A percentile compares a stretch with the other conserved stretches of the same genome.
Evolutionary conservation across 2,888 invertebrate species (phyloP).

Genomic region (Rotaria magnacalcarata): DNA sequence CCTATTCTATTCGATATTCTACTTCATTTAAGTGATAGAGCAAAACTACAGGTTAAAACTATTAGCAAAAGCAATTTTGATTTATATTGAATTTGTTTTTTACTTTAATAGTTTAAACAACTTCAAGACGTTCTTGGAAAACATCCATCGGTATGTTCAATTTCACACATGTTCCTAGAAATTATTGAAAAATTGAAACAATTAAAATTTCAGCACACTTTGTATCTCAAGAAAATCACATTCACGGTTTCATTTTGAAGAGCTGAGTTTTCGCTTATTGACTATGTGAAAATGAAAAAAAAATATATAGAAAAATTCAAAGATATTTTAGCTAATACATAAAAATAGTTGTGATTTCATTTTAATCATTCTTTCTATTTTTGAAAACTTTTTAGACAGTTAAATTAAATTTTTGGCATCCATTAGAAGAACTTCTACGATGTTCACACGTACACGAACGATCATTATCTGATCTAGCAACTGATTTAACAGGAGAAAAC

Average conservation of each 20-base stretch:
- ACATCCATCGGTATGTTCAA: neutral
- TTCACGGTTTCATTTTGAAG: too few relatives aligned
- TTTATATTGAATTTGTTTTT: neutral
- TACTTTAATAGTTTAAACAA: neutral
- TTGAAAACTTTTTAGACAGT: neutral
- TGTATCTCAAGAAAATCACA: too few relatives aligned
- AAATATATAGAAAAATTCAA: too few relatives aligned
- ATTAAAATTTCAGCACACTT: too few relatives aligned
- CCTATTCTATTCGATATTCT: neutral
- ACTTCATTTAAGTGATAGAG: neutral
- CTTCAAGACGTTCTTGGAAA: neutral
- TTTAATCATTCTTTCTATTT: neutral
- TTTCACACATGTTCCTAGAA: too few relatives aligned
- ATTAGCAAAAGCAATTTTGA: neutral
- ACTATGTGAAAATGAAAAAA: too few relatives aligned
- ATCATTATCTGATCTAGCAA: slow-evolving; percentile 5
- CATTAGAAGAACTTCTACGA: slow-evolving; percentile 25
- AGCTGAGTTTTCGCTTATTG: too few relatives aligned
- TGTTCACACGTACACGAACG: neutral
- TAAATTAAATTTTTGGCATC: neutral
- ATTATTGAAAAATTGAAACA: too few relatives aligned
- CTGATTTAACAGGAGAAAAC: neutral
- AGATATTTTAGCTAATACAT: too few relatives aligned
- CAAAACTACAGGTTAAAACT: neutral
- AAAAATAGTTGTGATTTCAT: neutral